A percentile compares a stretch with the other conserved stretches of the same genome.
Conservation (phyloP, 2,797 vertebrate genomes). For the Poecilia picta region DNA sequence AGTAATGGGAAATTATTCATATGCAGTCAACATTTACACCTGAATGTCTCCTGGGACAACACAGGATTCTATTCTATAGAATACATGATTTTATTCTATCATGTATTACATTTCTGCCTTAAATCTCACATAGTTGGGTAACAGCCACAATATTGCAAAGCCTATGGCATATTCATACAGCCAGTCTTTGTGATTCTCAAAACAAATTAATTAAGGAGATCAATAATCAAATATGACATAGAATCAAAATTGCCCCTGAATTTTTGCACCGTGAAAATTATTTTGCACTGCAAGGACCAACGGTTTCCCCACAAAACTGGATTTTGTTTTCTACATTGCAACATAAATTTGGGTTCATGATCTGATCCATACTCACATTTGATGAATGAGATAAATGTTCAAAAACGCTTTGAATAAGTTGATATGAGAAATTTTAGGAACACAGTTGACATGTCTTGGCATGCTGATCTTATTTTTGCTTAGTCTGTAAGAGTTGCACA, state of each 20-base stretch:
- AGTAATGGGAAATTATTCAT: background rate
- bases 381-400: conserved; percentile 19
- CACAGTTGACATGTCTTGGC: conserved; percentile 55
- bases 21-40: background rate
- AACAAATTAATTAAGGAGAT: background rate
- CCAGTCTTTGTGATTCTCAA: background rate
- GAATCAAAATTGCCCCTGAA: background rate
- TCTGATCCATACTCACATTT: background rate
- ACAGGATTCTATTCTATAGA: background rate
- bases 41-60: background rate
- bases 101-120: background rate
- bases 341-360: background rate
- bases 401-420: conserved; percentile 31
- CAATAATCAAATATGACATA: background rate
- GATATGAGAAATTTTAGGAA: conserved; percentile 45
- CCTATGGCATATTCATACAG: background rate
- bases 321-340: background rate
- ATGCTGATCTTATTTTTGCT: conserved; percentile 63
- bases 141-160: background rate
- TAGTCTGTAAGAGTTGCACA: conserved; percentile 44
- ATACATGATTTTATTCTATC: background rate
- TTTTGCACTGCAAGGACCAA: background rate
- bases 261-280: background rate
- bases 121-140: background rate
- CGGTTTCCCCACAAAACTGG: background rate